Base-by-base conservation (phyloP, 1,140 invertebrate genomes). In the Elymnias hypermnestra region DNA sequence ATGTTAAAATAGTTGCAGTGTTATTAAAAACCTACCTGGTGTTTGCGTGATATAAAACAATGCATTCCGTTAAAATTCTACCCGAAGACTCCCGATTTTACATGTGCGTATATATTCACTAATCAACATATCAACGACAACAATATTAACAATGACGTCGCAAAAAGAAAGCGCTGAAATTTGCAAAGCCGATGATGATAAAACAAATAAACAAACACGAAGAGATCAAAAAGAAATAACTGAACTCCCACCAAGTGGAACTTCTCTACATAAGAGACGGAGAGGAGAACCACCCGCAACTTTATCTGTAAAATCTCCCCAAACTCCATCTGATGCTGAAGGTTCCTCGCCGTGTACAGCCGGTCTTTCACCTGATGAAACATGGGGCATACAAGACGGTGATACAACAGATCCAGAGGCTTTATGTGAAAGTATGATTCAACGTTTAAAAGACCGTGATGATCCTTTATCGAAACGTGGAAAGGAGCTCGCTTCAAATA, bases 41-140 rank as follows among this genome's bases (percentile, higher is more conserved):
- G 10, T 42, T 40, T 7, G 41, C 31, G 12, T 13, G 22, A 17
- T 31, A 21, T 12, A 14, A 46, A 39, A 68, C 63, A 53, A 82
- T 79, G 72, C 81, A 84, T 84, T 84, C 81, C 77, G 45, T 42
- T 60, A 56, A 41, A 55, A 57, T 51, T 60, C 58, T 31, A 36
- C 36, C 19, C 52, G 49, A 36, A 41, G 43, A 33, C 39, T 48
- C 45, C 42, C 53, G 31, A 50, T 35, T 63, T 6, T 52, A 60
- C 77, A 73, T 72, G 68, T 81, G 76, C 62, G 55, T 73, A 75
- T 82, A 84, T 83, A 82, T 73, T 76, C 57, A 69, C n/a, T n/a
- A n/a, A n/a, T n/a, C n/a, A n/a, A n/a, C n/a, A n/a, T n/a, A n/a
- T n/a, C n/a, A n/a, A n/a, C n/a, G n/a, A n/a, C n/a, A n/a, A n/a